Evolutionary conservation across 2,797 vertebrate species (phyloP).

Genomic region (Coccyzus lansbergi): DNA sequence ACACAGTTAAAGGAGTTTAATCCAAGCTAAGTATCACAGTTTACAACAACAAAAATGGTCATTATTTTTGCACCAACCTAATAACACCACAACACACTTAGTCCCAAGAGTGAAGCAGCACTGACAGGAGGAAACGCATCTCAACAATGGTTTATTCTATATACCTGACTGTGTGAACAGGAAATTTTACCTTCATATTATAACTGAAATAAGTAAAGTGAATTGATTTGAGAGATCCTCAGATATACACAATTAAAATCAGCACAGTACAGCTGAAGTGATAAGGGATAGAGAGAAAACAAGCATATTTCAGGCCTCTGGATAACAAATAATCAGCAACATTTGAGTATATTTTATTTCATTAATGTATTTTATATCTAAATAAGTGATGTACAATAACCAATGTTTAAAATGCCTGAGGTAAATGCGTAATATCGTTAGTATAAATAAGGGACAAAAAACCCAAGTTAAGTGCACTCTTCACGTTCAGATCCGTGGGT

Average conservation of each 20-base stretch:
- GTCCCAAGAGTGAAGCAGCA: neutral
- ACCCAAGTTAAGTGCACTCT: constrained; percentile 33
- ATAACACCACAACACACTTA: neutral
- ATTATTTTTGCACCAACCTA: too few relatives aligned
- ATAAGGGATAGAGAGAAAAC: neutral
- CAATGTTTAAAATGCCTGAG: constrained; percentile 47
- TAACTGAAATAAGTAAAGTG: neutral
- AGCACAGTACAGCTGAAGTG: neutral
- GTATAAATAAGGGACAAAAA: constrained; percentile 60
- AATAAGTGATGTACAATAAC: constrained; percentile 45
- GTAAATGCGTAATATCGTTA: constrained; percentile 55
- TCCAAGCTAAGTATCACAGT: too few relatives aligned
- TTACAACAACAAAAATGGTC: too few relatives aligned
- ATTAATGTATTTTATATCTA: constrained; percentile 51
- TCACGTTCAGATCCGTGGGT: neutral
- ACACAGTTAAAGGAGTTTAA: too few relatives aligned
- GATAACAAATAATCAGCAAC: constrained; percentile 26
- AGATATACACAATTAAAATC: neutral
- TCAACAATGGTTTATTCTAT: neutral
- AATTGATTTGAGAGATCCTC: neutral
- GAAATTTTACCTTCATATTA: neutral
- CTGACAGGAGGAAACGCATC: neutral
- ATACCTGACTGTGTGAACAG: neutral
- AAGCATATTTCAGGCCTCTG: neutral
- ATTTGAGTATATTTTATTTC: constrained; percentile 49